Base-by-base conservation (phyloP, 2,888 invertebrate genomes). In the Kuschelorhynchus macadamiae region DNA sequence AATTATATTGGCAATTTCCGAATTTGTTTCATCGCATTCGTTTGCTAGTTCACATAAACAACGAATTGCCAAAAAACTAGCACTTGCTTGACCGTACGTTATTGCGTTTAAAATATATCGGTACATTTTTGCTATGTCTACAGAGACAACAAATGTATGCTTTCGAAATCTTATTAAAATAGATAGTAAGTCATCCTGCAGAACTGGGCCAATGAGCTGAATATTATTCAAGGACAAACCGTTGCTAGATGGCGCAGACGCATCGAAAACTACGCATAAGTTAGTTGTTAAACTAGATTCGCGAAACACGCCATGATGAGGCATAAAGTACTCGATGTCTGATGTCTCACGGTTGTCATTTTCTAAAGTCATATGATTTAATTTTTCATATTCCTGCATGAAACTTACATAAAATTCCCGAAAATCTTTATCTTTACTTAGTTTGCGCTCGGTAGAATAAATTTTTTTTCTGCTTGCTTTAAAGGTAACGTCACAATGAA, bases 1-100 rank as follows among this genome's bases (percentile, higher is more conserved):
- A 18, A 68, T 46, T 1, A 65, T 57, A 5, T 52, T 30, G n/a
- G 68, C 62, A 2, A 59, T 52, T 12, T 50, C 61, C 3, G 60
- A 67, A 25, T 46, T 30, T 14, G 50, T 41, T 11, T 63, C 63
- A 8, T 67, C 57, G 16, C 64, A 47, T 12, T 47, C 59, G 21
- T 46, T 59, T 5, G 46, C 47, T 21, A 42, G 12, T 14, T 50
- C 50, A 50, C 9, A 18, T 17, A 47, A 25, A 11, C 18, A 21
- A 32, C 32, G 25, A 25, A 25, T 25, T 25, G 25, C 25, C 25
- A 25, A 25, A 25, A 25, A 63, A 9, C 39, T 32, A 20, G 53
- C 63, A 21, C 30, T 21, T 1, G 42, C 50, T 16, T 50, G 50
- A 1, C 32, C 32, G 9, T 33, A 46, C 46, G 46, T 46, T 5